A percentile compares a stretch with the other conserved stretches of the same genome.
Conservation (phyloP, 2,888 invertebrate species). For the Chloroclystis v-ata region DNA sequence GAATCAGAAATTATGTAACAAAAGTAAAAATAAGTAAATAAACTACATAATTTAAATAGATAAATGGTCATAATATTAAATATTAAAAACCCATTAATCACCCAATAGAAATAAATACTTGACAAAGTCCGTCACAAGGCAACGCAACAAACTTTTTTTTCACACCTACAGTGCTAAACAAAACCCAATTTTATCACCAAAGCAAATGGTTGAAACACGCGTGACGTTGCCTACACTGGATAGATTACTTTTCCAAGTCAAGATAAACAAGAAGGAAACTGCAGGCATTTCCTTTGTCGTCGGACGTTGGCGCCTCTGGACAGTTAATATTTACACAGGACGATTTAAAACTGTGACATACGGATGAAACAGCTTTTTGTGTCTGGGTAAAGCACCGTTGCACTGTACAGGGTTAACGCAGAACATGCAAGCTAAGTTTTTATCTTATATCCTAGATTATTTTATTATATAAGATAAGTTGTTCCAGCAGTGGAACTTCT, state of each 20-base stretch:
- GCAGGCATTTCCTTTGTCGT: slow-evolving; percentile 26
- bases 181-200: not conserved
- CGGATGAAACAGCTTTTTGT: not conserved
- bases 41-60: too few relatives aligned
- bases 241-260: slow-evolving; percentile 28
- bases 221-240: slow-evolving; percentile 13
- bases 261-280: slow-evolving; percentile 27
- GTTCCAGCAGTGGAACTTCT: too few relatives aligned
- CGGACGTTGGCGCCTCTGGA: slow-evolving; percentile 17
- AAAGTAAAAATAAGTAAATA: too few relatives aligned
- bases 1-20: too few relatives aligned
- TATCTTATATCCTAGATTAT: not conserved
- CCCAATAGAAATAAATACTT: slow-evolving; percentile 6
- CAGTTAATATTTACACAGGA: slow-evolving; percentile 23
- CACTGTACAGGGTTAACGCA: not conserved
- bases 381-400: not conserved
- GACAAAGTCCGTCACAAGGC: slow-evolving; percentile 13
- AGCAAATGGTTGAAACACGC: not conserved
- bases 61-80: too few relatives aligned
- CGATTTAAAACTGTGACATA: slow-evolving; percentile 14
- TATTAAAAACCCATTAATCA: too few relatives aligned
- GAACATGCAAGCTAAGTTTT: not conserved
- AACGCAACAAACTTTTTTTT: slow-evolving; percentile 2
- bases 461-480: too few relatives aligned
- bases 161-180: not conserved